Evolutionary conservation across 2,888 invertebrate genomes (phyloP).

Genomic region (Lypha dubia): DNA sequence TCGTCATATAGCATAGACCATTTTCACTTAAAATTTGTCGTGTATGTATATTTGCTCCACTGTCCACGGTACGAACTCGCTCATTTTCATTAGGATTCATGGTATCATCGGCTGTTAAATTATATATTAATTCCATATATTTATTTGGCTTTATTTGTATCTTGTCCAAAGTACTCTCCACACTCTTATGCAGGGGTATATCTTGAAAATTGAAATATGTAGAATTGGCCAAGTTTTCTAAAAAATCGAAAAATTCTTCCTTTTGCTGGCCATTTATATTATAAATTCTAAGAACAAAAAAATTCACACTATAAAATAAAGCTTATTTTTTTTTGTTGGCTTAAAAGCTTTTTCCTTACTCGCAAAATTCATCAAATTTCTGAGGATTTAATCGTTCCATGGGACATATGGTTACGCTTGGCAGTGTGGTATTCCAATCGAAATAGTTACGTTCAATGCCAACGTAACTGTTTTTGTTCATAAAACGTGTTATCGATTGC

Average conservation of each 20-base stretch:
- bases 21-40: conserved; percentile 82
- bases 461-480: conserved; percentile 81
- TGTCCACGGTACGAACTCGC: conserved; percentile 65
- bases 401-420: conserved; percentile 82
- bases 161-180: conserved; percentile 76
- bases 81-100: conserved; percentile 62
- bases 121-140: conserved; percentile 82
- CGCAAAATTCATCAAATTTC: conserved; percentile 77
- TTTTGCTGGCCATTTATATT: conserved; percentile 59
- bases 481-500: conserved; percentile 79
- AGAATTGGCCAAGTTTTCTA: conserved; percentile 82
- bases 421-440: conserved; percentile 81
- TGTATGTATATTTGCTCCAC: conserved; percentile 71
- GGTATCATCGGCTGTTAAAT: conserved; percentile 79
- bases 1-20: conserved; percentile 82
- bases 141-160: conserved; percentile 77
- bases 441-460: conserved; percentile 81
- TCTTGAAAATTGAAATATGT: conserved; percentile 81
- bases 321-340: background rate
- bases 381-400: conserved; percentile 78
- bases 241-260: conserved; percentile 76
- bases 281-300: conserved; percentile 44
- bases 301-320: background rate
- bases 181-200: conserved; percentile 74
- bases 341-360: conserved; percentile 73